Conservation (phyloP, 2,888 invertebrate genomes). For the Venustoraphidia nigricollis region DNA sequence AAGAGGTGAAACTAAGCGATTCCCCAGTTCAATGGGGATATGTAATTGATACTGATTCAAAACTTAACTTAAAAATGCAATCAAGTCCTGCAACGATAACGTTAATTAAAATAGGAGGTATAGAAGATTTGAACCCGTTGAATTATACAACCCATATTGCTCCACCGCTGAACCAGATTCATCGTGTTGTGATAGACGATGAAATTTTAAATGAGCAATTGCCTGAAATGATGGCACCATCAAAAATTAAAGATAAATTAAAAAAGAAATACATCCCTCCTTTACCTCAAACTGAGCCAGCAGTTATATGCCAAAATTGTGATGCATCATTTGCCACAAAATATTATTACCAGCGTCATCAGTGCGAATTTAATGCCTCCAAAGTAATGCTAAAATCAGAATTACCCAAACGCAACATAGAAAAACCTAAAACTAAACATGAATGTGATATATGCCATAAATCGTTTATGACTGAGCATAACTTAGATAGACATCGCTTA, state of each 20-base stretch:
- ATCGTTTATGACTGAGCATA: slow-evolving; percentile 26
- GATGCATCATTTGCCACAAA: slow-evolving; percentile 29
- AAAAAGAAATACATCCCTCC: slow-evolving; percentile 11
- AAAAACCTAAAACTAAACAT: slow-evolving; percentile 23
- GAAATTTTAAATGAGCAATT: slow-evolving; percentile 1
- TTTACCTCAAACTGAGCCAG: slow-evolving; percentile 15
- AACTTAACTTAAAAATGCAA: slow-evolving; percentile 16
- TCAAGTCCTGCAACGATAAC: slow-evolving; percentile 17
- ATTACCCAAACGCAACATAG: slow-evolving; percentile 21
- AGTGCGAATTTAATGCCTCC: slow-evolving; percentile 28
- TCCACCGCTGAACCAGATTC: slow-evolving; percentile 3
- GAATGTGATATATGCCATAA: slow-evolving; percentile 25
- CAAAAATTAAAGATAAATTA: slow-evolving; percentile 12
- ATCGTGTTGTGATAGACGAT: slow-evolving; percentile 1
- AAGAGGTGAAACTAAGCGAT: slow-evolving; percentile 13
- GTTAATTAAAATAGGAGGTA: slow-evolving; percentile 17
- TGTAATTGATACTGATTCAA: slow-evolving; percentile 9
- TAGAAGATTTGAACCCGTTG: slow-evolving; percentile 17
- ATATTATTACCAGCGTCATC: slow-evolving; percentile 29
- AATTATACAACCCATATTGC: slow-evolving; percentile 16
- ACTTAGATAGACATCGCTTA: slow-evolving; percentile 25
- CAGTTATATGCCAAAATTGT: slow-evolving; percentile 29
- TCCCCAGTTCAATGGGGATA: slow-evolving; percentile 8
- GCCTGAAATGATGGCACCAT: neutral
- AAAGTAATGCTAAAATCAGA: slow-evolving; percentile 26